Evolutionary conservation across 2,113 vertebrate species (phyloP).

Genomic region (Apistogramma diplotaenia): DNA sequence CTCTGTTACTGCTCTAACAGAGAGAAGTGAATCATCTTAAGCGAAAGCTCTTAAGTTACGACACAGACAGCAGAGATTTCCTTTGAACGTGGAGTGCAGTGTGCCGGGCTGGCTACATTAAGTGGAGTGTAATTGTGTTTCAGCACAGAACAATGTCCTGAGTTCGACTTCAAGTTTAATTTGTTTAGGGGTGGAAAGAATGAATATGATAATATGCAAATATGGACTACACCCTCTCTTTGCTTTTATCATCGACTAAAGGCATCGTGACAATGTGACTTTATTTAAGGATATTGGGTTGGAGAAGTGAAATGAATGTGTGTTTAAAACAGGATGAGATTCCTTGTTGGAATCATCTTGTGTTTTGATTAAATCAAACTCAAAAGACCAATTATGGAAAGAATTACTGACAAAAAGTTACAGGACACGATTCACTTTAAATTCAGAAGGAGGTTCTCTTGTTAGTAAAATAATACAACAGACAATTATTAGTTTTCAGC

Average conservation of each 20-base stretch:
- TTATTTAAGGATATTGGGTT: not conserved
- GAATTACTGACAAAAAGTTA: not conserved
- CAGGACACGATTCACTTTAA: not conserved
- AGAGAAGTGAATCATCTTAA: constrained; percentile 38
- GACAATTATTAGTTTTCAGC: not conserved
- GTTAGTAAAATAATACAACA: not conserved
- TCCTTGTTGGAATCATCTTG: not conserved
- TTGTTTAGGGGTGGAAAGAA: constrained; percentile 24
- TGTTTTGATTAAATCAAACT: not conserved
- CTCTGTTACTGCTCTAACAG: constrained; percentile 28
- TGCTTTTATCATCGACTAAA: not conserved
- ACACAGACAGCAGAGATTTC: constrained; percentile 29
- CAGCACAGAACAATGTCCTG: constrained; percentile 29
- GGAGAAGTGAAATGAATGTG: not conserved
- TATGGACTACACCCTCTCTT: not conserved
- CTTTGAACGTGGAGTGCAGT: constrained; percentile 39
- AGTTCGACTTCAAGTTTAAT: constrained; percentile 41
- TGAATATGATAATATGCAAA: constrained; percentile 41
- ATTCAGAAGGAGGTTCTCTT: not conserved
- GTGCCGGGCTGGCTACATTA: constrained; percentile 18
- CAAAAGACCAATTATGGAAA: not conserved
- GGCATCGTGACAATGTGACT: not conserved
- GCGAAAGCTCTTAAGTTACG: constrained; percentile 38
- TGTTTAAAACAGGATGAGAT: not conserved
- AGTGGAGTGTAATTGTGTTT: constrained; percentile 49